Evolutionary conservation across 2,888 invertebrate genomes (phyloP).

Genomic region (Scrobipalpa costella): DNA sequence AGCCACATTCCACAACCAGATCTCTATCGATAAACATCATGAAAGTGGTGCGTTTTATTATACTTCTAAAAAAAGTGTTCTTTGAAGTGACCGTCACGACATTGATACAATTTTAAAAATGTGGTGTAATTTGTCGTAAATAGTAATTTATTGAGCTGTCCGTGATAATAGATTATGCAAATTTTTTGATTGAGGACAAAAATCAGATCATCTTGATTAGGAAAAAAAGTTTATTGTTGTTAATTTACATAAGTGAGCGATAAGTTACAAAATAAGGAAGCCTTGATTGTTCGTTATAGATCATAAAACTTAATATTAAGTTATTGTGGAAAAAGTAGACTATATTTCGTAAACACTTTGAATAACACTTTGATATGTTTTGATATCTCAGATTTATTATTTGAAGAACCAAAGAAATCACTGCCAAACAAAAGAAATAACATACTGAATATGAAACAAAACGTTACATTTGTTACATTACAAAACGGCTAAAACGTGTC

Average conservation of each 20-base stretch:
- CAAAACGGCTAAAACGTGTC: too few relatives aligned
- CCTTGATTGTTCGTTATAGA: conserved; percentile 6
- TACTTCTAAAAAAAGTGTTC: neutral
- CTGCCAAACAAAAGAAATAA: too few relatives aligned
- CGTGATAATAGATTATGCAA: conserved; percentile 10
- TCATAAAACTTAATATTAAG: neutral
- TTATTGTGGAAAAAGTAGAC: too few relatives aligned
- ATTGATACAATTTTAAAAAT: conserved; percentile 7
- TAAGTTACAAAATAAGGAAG: neutral
- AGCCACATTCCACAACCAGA: conserved; percentile 49
- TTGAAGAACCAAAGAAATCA: too few relatives aligned
- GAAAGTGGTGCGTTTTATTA: conserved; percentile 58
- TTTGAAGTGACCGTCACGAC: conserved; percentile 10
- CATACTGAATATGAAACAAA: too few relatives aligned
- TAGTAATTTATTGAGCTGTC: conserved; percentile 2
- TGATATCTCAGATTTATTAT: too few relatives aligned
- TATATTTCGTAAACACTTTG: too few relatives aligned
- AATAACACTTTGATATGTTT: too few relatives aligned
- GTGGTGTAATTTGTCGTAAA: neutral
- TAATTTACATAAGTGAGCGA: neutral
- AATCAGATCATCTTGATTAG: conserved; percentile 15
- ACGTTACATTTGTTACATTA: too few relatives aligned
- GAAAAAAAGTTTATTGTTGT: conserved; percentile 8
- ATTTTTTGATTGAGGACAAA: conserved; percentile 3
- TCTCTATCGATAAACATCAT: conserved; percentile 61